Evolutionary conservation across 2,888 invertebrate species (phyloP).

Genomic region (Resseliella maxima): DNA sequence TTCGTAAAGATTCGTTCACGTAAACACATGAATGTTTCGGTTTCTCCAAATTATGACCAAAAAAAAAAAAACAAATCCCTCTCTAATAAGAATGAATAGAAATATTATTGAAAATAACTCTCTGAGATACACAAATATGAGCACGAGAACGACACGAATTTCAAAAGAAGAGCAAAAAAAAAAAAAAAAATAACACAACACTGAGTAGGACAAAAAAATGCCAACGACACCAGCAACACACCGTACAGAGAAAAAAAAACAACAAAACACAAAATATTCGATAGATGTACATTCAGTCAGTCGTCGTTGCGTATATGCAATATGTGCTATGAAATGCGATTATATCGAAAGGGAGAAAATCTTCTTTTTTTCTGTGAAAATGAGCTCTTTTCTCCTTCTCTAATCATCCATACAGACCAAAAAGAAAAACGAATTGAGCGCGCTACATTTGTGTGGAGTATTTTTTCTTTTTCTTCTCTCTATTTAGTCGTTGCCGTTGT

Average conservation of each 20-base stretch:
- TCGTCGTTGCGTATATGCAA: not conserved
- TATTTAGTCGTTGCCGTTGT: too few species aligned
- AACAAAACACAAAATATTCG: not conserved
- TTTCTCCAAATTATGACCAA: too few species aligned
- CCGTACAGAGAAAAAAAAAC: not conserved
- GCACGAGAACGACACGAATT: not conserved
- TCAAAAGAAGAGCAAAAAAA: not conserved
- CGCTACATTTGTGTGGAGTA: not conserved
- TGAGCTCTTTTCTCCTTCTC: not conserved
- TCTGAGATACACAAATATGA: not conserved
- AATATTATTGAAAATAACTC: not conserved
- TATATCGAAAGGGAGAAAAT: not conserved
- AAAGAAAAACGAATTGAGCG: slow-evolving; percentile 18
- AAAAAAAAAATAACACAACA: too few species aligned
- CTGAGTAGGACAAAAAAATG: not conserved
- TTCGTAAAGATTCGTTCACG: too few species aligned
- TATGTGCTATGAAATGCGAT: not conserved
- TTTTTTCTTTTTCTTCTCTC: not conserved
- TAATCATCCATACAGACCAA: slow-evolving; percentile 13
- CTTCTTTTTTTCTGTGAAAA: slow-evolving; percentile 12
- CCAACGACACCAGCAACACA: slow-evolving; percentile 8
- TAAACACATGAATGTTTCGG: too few species aligned
- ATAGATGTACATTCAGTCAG: not conserved
- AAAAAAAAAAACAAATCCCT: not conserved
- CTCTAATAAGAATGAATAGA: not conserved